Evolutionary conservation across 2,113 vertebrate genomes (phyloP).

Genomic region (Carassius carassius): DNA sequence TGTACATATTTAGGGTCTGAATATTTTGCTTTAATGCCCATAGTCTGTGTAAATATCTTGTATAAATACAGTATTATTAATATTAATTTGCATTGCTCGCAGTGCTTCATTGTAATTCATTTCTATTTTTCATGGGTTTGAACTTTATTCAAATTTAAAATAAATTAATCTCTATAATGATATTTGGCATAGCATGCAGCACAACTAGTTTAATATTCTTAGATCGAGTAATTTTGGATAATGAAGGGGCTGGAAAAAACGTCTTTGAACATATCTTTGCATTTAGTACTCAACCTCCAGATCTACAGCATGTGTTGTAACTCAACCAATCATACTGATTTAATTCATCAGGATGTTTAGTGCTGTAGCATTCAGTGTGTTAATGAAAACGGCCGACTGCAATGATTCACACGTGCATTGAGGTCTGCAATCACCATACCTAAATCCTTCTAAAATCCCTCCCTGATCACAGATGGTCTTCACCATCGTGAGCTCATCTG

Average conservation of each 20-base stretch:
- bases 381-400: not conserved
- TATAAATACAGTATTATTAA: too few species aligned
- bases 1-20: not conserved
- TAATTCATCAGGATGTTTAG: slow-evolving; percentile 8
- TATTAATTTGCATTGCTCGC: too few species aligned
- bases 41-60: not conserved
- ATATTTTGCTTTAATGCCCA: not conserved
- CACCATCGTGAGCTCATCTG: not conserved
- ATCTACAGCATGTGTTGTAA: not conserved
- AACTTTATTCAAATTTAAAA: not conserved
- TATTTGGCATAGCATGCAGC: not conserved
- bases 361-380: not conserved
- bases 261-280: not conserved
- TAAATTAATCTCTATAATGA: not conserved
- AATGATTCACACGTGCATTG: not conserved
- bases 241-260: not conserved
- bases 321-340: not conserved
- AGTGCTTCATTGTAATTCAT: not conserved
- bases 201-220: not conserved
- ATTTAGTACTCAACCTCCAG: not conserved
- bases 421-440: not conserved
- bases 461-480: slow-evolving; percentile 16
- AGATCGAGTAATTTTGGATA: not conserved
- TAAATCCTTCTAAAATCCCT: slow-evolving; percentile 15
- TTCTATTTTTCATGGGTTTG: not conserved